Base-by-base conservation (phyloP, 2,888 invertebrate species). In the Lamellibrachia satsuma region DNA sequence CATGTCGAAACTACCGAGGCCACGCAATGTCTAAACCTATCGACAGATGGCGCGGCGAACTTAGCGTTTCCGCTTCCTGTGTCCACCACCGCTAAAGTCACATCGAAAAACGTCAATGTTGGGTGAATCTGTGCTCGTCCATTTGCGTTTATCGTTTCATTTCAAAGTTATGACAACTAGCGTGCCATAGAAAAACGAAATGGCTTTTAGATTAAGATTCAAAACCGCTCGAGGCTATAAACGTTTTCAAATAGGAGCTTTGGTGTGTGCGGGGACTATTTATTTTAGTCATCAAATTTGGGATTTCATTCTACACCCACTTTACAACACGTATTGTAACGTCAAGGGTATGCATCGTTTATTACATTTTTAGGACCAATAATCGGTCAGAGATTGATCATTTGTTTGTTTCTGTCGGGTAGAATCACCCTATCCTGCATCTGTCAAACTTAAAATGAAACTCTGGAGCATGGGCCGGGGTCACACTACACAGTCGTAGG, bases 241-340 rank as follows among this genome's bases (percentile, higher is more conserved):
- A 51, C 91, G 93, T n/a, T 92, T 93, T 57, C 92, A 92, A 75
- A 22, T 92, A 39, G 52, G 90, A 27, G 55, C 91, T 55, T 90
- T 93, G 7, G 91, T 90, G 52, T 90, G 55, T 22, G 91, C 92
- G 2, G 52, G 92, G 90, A 60, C 92, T 52, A 90, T 93, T 91
- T 92, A 91, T 52, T 93, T 93, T 92, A 93, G 93, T 55, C 91
- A 22, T 11, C 91, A 91, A 52, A 91, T 91, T 55, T 91, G 91
- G 91, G 27, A 91, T 52, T 55, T 91, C 55, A 52, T 91, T 91
- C 52, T 91, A 90, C 90, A 55, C 55, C 93, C 93, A 22, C 90
- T 91, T 60, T 93, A 93, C 93, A 90, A 92, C 91, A 27, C 90
- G 39, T 52, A 60, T n/a, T 60, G 57, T 51, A 57, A 92, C 92